Base-by-base conservation (phyloP, 2,797 vertebrate species). In the Hydrocynus forskahlii region DNA sequence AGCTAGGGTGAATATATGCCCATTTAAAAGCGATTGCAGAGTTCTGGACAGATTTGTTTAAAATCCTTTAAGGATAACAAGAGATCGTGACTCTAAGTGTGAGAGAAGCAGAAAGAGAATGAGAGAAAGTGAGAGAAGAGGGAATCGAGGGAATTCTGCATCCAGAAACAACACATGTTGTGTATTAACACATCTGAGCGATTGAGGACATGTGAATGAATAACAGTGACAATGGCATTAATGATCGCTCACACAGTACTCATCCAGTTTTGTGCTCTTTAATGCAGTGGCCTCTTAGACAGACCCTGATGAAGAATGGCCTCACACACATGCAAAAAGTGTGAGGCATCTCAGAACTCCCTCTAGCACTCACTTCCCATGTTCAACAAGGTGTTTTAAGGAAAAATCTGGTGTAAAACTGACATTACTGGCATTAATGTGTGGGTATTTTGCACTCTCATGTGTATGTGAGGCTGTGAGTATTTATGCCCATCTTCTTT, bases 191-290 rank as follows among this genome's bases (percentile, higher is more conserved):
- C 77, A 81, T 80, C 60, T 59, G 81, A 67, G 67, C 8, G 23
- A 66, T 73, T 76, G 54, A 83, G 70, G 70, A 23, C 19, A 43
- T 45, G 60, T 76, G 5, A 57, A 57, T 82, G 79, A 86, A 76
- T 77, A 85, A 81, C 66, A 72, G 54, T 81, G 84, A 84, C 66
- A 55, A 78, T 63, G 78, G 77, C 54, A 70, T 83, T 68, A 79
- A n/a, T 17, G 62, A 85, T 54, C 21, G 68, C 25, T 14, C 76
- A 75, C 67, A 17, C 38, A 81, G 82, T 73, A 76, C 79, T 78
- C 54, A 50, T 40, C n/a, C 75, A 83, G 75, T 81, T 81, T 75
- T 75, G n/a, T 54, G 75, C 50, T 55, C 67, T 60, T 84, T 66
- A 59, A 64, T 43, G 66, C 52, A 52, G 69, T 79, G 48, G 80